phyloP scores from a whole-genome alignment of 2,888 invertebrate species.

The Unio pictorum region DNA sequence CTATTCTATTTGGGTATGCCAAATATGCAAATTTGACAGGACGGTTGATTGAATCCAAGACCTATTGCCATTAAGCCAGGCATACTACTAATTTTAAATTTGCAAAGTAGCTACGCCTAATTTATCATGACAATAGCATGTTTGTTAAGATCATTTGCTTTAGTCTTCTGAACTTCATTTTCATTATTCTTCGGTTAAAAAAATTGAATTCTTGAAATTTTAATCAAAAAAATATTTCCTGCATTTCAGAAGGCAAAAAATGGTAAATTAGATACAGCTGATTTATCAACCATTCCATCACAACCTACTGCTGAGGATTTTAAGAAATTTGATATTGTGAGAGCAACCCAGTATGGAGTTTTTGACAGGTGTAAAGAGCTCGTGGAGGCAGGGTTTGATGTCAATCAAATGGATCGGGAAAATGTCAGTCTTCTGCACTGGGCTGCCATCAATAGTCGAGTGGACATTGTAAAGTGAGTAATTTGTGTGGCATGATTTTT shows the following conservation, averaged over 20 bases:
- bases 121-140: no score
- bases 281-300: slow-evolving; percentile 15
- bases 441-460: slow-evolving; percentile 98
- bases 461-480: slow-evolving; percentile 84
- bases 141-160: no score
- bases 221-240: no score
- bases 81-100: no score
- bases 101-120: no score
- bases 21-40: no score
- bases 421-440: slow-evolving; percentile 98
- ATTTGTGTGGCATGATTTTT: background rate
- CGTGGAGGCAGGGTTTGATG: slow-evolving; percentile 89
- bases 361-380: slow-evolving; percentile 80
- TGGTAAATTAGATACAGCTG: slow-evolving; percentile 3
- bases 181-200: no score
- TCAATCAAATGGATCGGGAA: slow-evolving; percentile 94
- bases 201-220: no score
- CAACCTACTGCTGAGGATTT: slow-evolving; percentile 52
- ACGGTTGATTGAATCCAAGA: no score
- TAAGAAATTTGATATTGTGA: slow-evolving; percentile 64
- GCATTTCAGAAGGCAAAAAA: background rate
- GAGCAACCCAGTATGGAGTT: slow-evolving; percentile 92
- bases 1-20: no score
- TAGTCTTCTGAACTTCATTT: no score
- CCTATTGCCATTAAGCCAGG: no score